These are phyloP conservation scores for Saguinus imperator DNA, from an alignment of 2,113 vertebrate species.

Conservation along the genomic window DNA sequence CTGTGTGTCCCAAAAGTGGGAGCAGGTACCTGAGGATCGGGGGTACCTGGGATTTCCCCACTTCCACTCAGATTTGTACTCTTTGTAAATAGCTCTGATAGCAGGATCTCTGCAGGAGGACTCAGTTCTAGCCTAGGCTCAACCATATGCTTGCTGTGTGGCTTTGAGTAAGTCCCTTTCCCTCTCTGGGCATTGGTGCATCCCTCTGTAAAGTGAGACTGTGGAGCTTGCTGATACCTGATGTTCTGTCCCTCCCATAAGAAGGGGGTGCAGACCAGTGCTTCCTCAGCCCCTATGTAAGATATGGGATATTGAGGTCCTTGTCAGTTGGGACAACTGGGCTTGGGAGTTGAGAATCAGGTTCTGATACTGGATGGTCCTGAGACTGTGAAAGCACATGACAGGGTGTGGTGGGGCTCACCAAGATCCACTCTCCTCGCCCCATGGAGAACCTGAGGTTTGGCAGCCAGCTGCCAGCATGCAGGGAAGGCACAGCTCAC, in stretches of 20 bases:
- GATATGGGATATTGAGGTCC: neutral
- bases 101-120: neutral
- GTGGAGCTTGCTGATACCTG: rapidly evolving
- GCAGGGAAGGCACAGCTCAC: neutral
- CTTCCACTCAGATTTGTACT: neutral
- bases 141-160: neutral
- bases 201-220: neutral
- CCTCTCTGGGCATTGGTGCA: neutral
- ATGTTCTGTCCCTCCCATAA: neutral
- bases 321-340: neutral
- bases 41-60: neutral
- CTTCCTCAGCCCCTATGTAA: neutral
- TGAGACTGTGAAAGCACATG: neutral
- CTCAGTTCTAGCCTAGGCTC: neutral
- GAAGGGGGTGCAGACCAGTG: neutral
- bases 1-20: neutral
- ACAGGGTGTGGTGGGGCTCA: neutral
- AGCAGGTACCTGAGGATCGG: neutral
- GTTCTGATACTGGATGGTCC: neutral
- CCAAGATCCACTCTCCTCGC: neutral
- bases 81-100: neutral
- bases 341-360: neutral
- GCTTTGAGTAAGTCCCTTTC: neutral
- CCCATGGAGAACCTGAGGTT: neutral
- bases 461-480: rapidly evolving